A percentile compares a stretch with the other conserved stretches of the same genome.
phyloP scores from a whole-genome alignment of 1,140 invertebrate genomes.

The Drosophila mayri region DNA sequence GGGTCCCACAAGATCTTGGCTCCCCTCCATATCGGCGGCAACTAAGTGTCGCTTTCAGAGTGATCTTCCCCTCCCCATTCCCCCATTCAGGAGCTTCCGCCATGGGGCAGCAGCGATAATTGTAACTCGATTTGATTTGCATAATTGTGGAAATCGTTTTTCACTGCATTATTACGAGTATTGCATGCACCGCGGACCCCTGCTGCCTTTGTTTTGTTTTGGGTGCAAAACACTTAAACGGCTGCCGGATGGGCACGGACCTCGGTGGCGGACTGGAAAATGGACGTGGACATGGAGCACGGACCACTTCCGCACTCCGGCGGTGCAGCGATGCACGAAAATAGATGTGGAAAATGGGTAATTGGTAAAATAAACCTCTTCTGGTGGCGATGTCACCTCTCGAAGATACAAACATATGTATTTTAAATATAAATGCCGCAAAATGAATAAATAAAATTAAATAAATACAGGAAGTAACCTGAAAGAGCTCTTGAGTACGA shows the following conservation, averaged over 20 bases:
- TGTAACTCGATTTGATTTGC: conserved; percentile 52
- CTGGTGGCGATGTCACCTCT: conserved; percentile 39
- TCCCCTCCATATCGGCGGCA: background rate
- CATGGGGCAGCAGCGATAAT: conserved; percentile 34
- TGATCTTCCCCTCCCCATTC: background rate
- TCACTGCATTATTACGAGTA: conserved; percentile 33
- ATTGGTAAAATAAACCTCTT: conserved; percentile 17
- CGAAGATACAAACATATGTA: conserved; percentile 14
- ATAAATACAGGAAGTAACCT: conserved; percentile 60
- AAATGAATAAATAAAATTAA: conserved; percentile 45
- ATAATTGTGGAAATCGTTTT: conserved; percentile 57
- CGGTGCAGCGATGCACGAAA: conserved; percentile 53
- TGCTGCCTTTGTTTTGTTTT: conserved; percentile 33
- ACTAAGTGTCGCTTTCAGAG: conserved; percentile 35
- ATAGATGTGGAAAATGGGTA: conserved; percentile 21
- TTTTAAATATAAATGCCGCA: conserved; percentile 41
- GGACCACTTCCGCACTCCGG: conserved; percentile 40
- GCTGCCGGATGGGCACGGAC: conserved; percentile 58
- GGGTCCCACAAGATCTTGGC: conserved; percentile 22
- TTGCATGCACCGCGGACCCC: conserved; percentile 38
- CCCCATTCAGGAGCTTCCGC: conserved; percentile 30
- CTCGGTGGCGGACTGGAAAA: conserved; percentile 25
- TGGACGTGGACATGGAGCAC: conserved; percentile 35
- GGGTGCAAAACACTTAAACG: conserved; percentile 54
- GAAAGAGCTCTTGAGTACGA: conserved; percentile 58